Percentiles rank a stretch among this genome's conserved stretches.
Evolutionary conservation across 2,113 vertebrate species (phyloP).

Genomic region (Pluvialis apricaria): DNA sequence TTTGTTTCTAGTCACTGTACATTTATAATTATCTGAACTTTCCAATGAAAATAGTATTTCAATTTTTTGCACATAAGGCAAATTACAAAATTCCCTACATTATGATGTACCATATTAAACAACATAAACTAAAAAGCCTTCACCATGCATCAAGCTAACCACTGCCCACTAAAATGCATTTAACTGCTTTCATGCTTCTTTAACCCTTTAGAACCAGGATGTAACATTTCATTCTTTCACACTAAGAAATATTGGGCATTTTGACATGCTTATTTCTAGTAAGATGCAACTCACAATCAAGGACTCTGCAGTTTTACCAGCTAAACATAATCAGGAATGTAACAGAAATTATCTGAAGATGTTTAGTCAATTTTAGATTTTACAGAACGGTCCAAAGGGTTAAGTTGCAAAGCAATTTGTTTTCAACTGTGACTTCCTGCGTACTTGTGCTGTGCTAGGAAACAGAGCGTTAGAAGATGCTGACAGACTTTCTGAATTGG

Average conservation of each 20-base stretch:
- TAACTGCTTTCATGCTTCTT: conserved; percentile 79
- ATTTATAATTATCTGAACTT: neutral
- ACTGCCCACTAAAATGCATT: conserved; percentile 75
- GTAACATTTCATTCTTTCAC: neutral
- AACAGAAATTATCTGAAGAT: conserved; percentile 56
- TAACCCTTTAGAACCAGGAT: conserved; percentile 82
- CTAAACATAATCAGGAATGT: conserved; percentile 59
- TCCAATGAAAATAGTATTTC: neutral
- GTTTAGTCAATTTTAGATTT: conserved; percentile 54
- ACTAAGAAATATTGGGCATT: conserved; percentile 3
- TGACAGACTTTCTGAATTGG: conserved; percentile 96
- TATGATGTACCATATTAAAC: conserved; percentile 57
- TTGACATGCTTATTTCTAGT: conserved; percentile 16
- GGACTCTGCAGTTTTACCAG: conserved; percentile 10
- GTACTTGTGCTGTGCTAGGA: conserved; percentile 96
- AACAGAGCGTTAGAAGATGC: conserved; percentile 95
- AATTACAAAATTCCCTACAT: conserved; percentile 14
- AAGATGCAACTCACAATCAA: neutral
- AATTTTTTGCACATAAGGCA: conserved; percentile 18
- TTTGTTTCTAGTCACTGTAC: neutral
- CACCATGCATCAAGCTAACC: conserved; percentile 78
- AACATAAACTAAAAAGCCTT: conserved; percentile 71
- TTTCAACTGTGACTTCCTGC: conserved; percentile 84
- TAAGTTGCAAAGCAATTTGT: conserved; percentile 80
- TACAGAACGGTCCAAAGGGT: conserved; percentile 78